Conservation (phyloP, 2,888 invertebrate species). For the Acleris sparsana region DNA sequence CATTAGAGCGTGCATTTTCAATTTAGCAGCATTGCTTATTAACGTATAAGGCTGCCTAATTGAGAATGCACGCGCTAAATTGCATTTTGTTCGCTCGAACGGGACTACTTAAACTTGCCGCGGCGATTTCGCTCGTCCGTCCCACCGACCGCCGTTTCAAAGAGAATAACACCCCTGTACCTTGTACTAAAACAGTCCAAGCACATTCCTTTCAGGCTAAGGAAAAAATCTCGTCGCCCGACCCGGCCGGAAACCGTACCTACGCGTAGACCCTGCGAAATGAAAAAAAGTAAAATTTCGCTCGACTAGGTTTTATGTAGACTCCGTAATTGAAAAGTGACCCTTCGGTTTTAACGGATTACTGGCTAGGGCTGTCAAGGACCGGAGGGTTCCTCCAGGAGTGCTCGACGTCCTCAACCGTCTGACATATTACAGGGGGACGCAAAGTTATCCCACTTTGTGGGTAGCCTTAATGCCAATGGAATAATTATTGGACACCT, state of each 20-base stretch:
- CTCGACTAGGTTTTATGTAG: conserved; percentile 54
- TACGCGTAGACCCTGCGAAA: conserved; percentile 13
- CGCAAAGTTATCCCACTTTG: conserved; percentile 52
- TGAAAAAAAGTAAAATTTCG: conserved; percentile 52
- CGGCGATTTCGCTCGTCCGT: no score
- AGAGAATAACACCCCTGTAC: no score
- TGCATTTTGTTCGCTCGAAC: no score
- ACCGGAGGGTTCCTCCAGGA: conserved; percentile 51
- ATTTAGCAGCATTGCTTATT: no score
- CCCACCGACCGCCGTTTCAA: no score
- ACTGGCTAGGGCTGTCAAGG: conserved; percentile 72
- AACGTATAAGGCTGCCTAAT: no score
- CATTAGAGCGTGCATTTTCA: no score
- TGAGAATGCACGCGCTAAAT: no score
- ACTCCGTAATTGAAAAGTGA: conserved; percentile 51
- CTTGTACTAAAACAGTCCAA: background rate
- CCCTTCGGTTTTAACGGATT: conserved; percentile 73
- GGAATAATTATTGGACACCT: conserved; percentile 36
- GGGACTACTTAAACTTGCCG: no score
- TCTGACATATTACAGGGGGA: conserved; percentile 66
- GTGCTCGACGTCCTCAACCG: conserved; percentile 41
- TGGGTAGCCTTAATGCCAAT: conserved; percentile 34
- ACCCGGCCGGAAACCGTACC: conserved; percentile 3
- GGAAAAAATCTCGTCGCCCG: conserved; percentile 2
- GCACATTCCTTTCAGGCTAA: background rate